Conservation (phyloP, 2,113 vertebrate genomes). For the Hassar affinis region DNA sequence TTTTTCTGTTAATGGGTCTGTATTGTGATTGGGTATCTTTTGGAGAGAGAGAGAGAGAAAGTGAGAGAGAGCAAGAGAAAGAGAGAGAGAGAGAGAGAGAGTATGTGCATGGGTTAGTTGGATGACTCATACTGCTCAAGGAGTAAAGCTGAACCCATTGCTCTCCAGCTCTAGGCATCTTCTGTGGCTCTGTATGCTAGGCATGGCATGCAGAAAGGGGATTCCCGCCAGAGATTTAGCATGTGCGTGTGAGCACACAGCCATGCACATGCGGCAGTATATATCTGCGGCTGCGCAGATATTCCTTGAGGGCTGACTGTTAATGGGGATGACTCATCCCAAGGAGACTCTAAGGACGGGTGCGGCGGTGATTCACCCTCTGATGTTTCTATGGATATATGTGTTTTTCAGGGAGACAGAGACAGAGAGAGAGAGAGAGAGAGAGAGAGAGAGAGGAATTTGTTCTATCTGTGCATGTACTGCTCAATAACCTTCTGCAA, state of each 20-base stretch:
- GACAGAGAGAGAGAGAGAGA: slow-evolving; percentile 13
- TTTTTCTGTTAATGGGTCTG: slow-evolving; percentile 21
- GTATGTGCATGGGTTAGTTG: background rate
- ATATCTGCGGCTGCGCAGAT: slow-evolving; percentile 68
- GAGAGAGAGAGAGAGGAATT: slow-evolving; percentile 21
- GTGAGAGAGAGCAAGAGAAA: no score
- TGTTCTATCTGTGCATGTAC: background rate
- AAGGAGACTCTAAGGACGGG: slow-evolving; percentile 66
- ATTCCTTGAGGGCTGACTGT: slow-evolving; percentile 72
- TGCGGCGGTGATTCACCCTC: slow-evolving; percentile 68
- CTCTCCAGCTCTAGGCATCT: slow-evolving; percentile 22
- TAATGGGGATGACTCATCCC: slow-evolving; percentile 81
- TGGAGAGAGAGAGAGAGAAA: background rate
- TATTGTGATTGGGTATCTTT: slow-evolving; percentile 5
- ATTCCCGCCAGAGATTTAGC: slow-evolving; percentile 41
- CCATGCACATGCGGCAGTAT: background rate
- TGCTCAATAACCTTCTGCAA: slow-evolving; percentile 11
- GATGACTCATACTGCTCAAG: slow-evolving; percentile 48
- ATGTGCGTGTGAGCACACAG: slow-evolving; percentile 33
- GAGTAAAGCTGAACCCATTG: slow-evolving; percentile 29
- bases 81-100: background rate
- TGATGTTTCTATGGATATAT: slow-evolving; percentile 33
- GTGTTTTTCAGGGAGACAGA: slow-evolving; percentile 14
- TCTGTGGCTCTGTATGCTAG: slow-evolving; percentile 37
- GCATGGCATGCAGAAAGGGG: slow-evolving; percentile 46